These are phyloP conservation scores for Amphipoea oculea DNA, from an alignment of 2,888 invertebrate genomes.

Conservation along the genomic window DNA sequence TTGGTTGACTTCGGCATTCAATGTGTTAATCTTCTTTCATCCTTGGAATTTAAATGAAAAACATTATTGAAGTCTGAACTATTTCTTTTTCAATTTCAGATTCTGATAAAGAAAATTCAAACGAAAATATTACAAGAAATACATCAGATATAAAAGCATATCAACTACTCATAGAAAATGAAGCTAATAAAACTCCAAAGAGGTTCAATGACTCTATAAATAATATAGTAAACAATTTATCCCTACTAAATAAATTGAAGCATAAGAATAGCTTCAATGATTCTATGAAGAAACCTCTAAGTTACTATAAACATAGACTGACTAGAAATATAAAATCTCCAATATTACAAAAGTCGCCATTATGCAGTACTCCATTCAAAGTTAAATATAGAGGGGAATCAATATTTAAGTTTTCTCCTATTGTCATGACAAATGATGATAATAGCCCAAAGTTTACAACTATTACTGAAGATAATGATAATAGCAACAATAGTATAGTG, in stretches of 20 bases:
- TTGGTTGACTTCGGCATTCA: no score
- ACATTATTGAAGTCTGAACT: not conserved
- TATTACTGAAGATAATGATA: constrained; percentile 69
- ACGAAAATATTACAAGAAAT: constrained; percentile 67
- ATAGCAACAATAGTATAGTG: constrained; percentile 65
- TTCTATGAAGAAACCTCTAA: constrained; percentile 60
- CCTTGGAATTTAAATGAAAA: not conserved
- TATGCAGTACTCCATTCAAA: constrained; percentile 85
- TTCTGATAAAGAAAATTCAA: constrained; percentile 83
- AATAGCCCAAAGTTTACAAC: constrained; percentile 68
- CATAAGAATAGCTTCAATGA: constrained; percentile 62
- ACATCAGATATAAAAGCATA: constrained; percentile 78
- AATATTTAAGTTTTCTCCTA: constrained; percentile 86
- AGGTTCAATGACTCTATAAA: constrained; percentile 80
- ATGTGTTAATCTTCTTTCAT: not conserved
- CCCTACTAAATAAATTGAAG: constrained; percentile 73
- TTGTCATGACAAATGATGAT: constrained; percentile 67
- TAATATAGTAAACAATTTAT: constrained; percentile 78
- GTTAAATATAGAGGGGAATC: constrained; percentile 83
- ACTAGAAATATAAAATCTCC: constrained; percentile 72
- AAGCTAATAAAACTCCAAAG: constrained; percentile 66
- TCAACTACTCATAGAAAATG: constrained; percentile 80
- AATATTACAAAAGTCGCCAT: constrained; percentile 75
- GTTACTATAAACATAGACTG: constrained; percentile 69
- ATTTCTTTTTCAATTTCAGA: constrained; percentile 72